These are phyloP conservation scores for Pollenia griseotomentosa DNA, from an alignment of 2,888 invertebrate species.

Conservation along the genomic window DNA sequence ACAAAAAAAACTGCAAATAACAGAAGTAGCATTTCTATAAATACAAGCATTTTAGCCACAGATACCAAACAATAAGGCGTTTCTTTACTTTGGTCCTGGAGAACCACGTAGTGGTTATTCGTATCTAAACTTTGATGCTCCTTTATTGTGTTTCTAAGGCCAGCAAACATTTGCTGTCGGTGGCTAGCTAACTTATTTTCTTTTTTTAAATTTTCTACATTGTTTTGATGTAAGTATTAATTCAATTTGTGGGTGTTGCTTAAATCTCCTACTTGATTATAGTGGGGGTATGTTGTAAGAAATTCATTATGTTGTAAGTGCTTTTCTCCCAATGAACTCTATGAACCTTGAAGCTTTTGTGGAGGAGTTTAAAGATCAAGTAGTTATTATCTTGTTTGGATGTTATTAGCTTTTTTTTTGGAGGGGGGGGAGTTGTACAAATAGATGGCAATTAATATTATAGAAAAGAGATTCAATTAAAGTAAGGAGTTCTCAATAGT, in stretches of 20 bases:
- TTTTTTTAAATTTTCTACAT: slow-evolving; percentile 4
- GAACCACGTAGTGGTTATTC: not conserved
- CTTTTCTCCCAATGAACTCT: slow-evolving; percentile 50
- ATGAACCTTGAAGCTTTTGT: slow-evolving; percentile 33
- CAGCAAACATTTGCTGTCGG: slow-evolving; percentile 23
- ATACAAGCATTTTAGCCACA: slow-evolving; percentile 32
- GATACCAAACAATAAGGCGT: slow-evolving; percentile 60
- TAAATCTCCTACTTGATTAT: slow-evolving; percentile 70
- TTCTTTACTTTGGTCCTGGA: slow-evolving; percentile 43
- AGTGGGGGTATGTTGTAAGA: slow-evolving; percentile 24
- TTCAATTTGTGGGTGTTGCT: slow-evolving; percentile 73
- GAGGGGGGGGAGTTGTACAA: not conserved
- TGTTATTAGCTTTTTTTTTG: not conserved
- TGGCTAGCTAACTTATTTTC: not conserved
- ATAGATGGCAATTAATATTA: slow-evolving; percentile 36
- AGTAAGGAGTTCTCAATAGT: not conserved
- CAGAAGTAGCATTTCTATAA: slow-evolving; percentile 54
- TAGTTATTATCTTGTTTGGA: slow-evolving; percentile 3
- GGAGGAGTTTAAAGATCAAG: slow-evolving; percentile 36
- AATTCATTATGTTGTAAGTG: slow-evolving; percentile 61
- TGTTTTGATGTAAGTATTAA: slow-evolving; percentile 20
- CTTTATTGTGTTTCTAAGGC: slow-evolving; percentile 3
- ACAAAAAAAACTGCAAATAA: slow-evolving; percentile 27
- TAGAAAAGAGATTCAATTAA: not conserved
- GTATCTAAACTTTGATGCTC: not conserved